Conservation (phyloP, 2,888 invertebrate genomes). For the Andricus quercusramuli region DNA sequence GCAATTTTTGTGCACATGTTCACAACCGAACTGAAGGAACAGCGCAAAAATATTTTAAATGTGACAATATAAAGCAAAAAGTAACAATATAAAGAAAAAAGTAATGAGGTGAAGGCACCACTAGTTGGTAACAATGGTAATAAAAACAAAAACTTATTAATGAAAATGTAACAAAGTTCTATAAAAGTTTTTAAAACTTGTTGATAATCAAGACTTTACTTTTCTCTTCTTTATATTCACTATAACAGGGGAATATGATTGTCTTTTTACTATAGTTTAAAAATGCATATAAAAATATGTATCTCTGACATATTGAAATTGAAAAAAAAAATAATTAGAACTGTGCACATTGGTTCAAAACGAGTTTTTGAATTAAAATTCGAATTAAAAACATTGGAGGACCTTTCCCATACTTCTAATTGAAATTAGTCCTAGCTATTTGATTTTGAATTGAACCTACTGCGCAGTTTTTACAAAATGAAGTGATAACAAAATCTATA, state of each 20-base stretch:
- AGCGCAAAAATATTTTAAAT: not conserved
- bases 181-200: not conserved
- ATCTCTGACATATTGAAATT: conserved; percentile 14
- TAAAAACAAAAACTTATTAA: not conserved
- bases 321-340: not conserved
- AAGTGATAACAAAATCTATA: not conserved
- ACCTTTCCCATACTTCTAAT: too few species aligned
- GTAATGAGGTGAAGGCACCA: not conserved
- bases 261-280: not conserved
- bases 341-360: not conserved
- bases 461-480: not conserved
- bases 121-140: not conserved
- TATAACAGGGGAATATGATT: not conserved
- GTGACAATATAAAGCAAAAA: not conserved
- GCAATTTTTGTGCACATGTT: too few species aligned
- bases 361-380: too few species aligned
- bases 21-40: not conserved
- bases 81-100: not conserved
- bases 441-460: not conserved
- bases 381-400: too few species aligned
- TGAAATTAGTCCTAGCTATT: not conserved
- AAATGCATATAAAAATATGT: conserved; percentile 16
- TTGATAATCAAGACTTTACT: not conserved
- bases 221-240: not conserved
- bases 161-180: not conserved